Conservation (phyloP, 1,140 invertebrate genomes). For the Diabrotica virgifera region DNA sequence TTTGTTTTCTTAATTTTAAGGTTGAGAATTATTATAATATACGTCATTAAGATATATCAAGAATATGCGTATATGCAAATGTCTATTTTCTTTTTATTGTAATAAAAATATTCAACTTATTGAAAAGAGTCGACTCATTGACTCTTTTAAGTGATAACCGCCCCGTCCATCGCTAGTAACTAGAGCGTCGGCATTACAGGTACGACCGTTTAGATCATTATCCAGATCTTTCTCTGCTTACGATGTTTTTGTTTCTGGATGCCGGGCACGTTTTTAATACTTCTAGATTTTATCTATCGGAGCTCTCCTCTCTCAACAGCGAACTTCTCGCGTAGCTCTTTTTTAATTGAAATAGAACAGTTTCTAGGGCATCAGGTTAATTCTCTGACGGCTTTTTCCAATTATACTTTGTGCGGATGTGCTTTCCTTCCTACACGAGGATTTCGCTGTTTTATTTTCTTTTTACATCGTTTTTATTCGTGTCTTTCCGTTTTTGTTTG, state of each 20-base stretch:
- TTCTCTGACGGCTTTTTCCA: background rate
- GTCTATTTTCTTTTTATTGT: too few species aligned
- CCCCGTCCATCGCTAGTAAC: too few species aligned
- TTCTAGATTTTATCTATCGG: constrained; percentile 8
- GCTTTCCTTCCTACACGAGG: background rate
- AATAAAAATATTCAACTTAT: too few species aligned
- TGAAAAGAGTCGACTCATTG: too few species aligned
- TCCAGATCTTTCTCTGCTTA: background rate
- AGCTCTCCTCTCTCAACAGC: background rate
- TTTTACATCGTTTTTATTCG: background rate
- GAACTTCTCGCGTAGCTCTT: background rate
- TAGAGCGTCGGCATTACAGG: background rate
- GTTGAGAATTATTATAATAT: too few species aligned
- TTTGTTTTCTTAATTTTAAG: too few species aligned
- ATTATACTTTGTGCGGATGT: background rate
- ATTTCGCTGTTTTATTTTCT: background rate
- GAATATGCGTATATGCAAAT: too few species aligned
- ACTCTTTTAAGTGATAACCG: too few species aligned
- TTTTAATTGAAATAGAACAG: background rate
- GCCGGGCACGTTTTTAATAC: constrained; percentile 15
- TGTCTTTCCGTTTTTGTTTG: background rate
- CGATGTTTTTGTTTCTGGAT: background rate
- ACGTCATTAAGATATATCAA: too few species aligned
- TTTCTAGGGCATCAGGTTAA: constrained; percentile 1
- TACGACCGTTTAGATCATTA: background rate